Conservation (phyloP, 30 jellyfish, hydroid and myxozoan species). For the Clytia hemisphaerica region DNA sequence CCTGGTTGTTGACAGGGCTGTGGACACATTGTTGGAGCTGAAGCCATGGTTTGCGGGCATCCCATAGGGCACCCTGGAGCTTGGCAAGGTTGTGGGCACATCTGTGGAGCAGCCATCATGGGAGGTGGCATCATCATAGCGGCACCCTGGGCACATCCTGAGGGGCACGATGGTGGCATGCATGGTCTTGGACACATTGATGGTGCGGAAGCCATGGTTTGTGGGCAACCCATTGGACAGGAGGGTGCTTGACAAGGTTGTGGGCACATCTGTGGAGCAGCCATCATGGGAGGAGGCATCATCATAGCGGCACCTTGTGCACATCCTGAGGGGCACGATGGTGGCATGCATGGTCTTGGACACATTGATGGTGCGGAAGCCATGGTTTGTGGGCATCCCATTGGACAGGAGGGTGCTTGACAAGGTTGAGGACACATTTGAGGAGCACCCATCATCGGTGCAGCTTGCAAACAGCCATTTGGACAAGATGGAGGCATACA, state of each 20-base stretch:
- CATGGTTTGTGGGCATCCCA: slow-evolving; percentile 36
- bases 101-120: no score
- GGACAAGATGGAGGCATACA: slow-evolving; percentile 16
- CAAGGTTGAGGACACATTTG: slow-evolving; percentile 43
- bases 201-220: slow-evolving; percentile 12
- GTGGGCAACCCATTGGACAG: slow-evolving; percentile 38
- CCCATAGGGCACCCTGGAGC: slow-evolving; percentile 45
- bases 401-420: slow-evolving; percentile 38
- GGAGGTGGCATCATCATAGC: no score
- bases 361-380: slow-evolving; percentile 18
- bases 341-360: slow-evolving; percentile 24
- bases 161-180: slow-evolving; percentile 13
- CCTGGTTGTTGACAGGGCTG: slow-evolving; percentile 42
- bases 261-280: slow-evolving; percentile 18
- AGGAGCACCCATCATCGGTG: no score
- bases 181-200: slow-evolving; percentile 20
- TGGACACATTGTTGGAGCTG: slow-evolving; percentile 17
- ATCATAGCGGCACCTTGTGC: neutral
- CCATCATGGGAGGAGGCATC: no score
- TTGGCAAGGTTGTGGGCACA: slow-evolving; percentile 43
- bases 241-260: slow-evolving; percentile 40
- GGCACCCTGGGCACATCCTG: slow-evolving; percentile 12
- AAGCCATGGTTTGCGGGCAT: neutral
- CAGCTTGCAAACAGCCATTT: slow-evolving; percentile 17
- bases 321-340: slow-evolving; percentile 32